Evolutionary conservation across 2,113 vertebrate species (phyloP).

Genomic region (Hiodon alosoides): DNA sequence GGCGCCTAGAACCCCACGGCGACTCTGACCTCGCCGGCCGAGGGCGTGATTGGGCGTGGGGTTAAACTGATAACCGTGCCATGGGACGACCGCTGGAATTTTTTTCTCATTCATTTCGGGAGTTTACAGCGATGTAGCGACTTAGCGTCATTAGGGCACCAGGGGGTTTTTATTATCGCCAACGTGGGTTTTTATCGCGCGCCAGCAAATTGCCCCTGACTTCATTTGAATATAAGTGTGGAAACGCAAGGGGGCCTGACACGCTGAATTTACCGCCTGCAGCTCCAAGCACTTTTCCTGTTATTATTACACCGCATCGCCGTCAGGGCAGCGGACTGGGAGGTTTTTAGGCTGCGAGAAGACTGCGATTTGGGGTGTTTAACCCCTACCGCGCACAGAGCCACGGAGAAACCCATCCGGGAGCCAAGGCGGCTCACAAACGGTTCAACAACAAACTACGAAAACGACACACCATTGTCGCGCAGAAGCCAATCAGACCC

Average conservation of each 20-base stretch:
- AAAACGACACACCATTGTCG: too few relatives aligned
- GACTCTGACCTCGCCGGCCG: neutral
- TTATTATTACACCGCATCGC: constrained; percentile 24
- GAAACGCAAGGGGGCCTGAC: constrained; percentile 30
- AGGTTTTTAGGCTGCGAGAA: too few relatives aligned
- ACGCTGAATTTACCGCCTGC: constrained; percentile 47
- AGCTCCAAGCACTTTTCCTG: constrained; percentile 41
- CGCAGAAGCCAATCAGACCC: too few relatives aligned
- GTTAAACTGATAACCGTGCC: neutral
- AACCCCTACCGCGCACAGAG: neutral
- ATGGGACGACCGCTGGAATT: constrained; percentile 32
- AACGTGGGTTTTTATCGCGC: constrained; percentile 32
- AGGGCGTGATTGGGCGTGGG: neutral
- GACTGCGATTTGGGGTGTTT: neutral
- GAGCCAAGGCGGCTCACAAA: neutral
- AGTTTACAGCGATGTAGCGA: constrained; percentile 41
- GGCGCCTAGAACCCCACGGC: too few relatives aligned
- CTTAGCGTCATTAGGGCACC: constrained; percentile 54
- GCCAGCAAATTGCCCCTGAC: constrained; percentile 55
- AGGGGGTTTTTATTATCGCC: constrained; percentile 52
- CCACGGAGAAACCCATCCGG: neutral
- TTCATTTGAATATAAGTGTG: constrained; percentile 55
- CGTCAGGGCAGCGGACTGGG: neutral
- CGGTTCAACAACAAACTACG: too few relatives aligned
- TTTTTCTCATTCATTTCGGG: constrained; percentile 47